These are phyloP conservation scores for Petrophora chlorosata DNA, from an alignment of 2,888 invertebrate species.

Conservation along the genomic window DNA sequence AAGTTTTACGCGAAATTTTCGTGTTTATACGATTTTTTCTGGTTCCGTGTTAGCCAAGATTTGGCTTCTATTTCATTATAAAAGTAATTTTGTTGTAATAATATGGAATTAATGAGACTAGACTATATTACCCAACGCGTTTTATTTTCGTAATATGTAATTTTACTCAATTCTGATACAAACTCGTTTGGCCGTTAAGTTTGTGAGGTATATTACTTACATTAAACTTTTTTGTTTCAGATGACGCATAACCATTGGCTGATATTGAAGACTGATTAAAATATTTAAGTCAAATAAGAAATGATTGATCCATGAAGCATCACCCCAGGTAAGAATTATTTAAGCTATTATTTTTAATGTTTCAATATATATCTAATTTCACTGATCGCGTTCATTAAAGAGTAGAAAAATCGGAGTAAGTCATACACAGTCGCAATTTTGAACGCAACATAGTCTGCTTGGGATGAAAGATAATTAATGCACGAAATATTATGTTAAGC, in stretches of 20 bases:
- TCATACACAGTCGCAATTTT: no score
- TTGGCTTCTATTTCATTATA: slow-evolving; percentile 55
- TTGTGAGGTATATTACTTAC: slow-evolving; percentile 39
- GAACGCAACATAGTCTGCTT: no score
- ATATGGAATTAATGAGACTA: slow-evolving; percentile 50
- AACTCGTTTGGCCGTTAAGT: slow-evolving; percentile 47
- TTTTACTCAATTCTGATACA: slow-evolving; percentile 49
- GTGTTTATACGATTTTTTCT: slow-evolving; percentile 61
- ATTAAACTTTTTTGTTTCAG: slow-evolving; percentile 65
- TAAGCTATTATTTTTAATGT: slow-evolving; percentile 7
- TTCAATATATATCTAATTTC: not conserved
- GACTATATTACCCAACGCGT: slow-evolving; percentile 45
- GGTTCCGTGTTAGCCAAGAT: slow-evolving; percentile 30
- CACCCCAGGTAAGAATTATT: slow-evolving; percentile 57
- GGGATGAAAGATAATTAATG: no score
- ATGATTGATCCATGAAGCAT: slow-evolving; percentile 68
- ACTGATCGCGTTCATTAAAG: no score
- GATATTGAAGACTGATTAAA: slow-evolving; percentile 76
- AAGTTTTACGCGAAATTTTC: slow-evolving; percentile 70
- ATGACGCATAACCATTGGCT: slow-evolving; percentile 63
- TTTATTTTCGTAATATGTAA: slow-evolving; percentile 49
- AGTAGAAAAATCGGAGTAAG: no score
- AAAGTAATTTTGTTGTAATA: slow-evolving; percentile 62
- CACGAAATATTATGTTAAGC: no score
- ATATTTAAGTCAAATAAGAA: slow-evolving; percentile 65